Percentiles rank a stretch among this genome's conserved stretches.
phyloP scores from a whole-genome alignment of 2,797 vertebrate genomes.

The Tiaroga cobitis region DNA sequence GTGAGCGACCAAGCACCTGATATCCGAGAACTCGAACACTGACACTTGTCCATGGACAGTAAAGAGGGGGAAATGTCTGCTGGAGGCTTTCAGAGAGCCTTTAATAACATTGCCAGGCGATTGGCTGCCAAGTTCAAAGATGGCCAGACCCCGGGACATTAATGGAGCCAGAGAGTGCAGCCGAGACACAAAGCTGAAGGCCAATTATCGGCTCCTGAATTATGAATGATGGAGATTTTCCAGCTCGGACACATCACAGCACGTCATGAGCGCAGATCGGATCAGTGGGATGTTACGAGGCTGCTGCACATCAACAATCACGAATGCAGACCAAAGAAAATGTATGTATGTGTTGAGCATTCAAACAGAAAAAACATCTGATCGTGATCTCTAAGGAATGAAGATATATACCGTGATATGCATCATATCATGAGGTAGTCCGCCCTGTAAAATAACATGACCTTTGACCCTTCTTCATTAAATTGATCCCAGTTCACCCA shows the following conservation, averaged over 20 bases:
- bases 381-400: background rate
- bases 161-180: conserved; percentile 64
- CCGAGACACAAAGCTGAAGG: conserved; percentile 58
- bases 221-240: conserved; percentile 70
- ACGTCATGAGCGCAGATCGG: conserved; percentile 5
- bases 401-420: background rate
- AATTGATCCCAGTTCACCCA: background rate
- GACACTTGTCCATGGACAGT: conserved; percentile 22
- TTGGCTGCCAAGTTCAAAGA: conserved; percentile 55
- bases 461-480: background rate
- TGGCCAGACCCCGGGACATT: conserved; percentile 65
- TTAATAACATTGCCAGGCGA: conserved; percentile 50
- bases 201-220: conserved; percentile 73
- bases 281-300: conserved; percentile 3
- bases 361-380: no score
- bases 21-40: background rate
- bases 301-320: background rate
- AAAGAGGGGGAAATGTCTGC: conserved; percentile 28
- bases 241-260: conserved; percentile 41
- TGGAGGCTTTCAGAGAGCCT: conserved; percentile 43
- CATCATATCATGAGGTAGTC: no score
- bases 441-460: background rate
- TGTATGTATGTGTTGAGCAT: background rate
- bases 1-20: background rate
- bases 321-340: background rate